Base-by-base conservation (phyloP, 2,888 invertebrate genomes). In the Lasioglossum marginatum region DNA sequence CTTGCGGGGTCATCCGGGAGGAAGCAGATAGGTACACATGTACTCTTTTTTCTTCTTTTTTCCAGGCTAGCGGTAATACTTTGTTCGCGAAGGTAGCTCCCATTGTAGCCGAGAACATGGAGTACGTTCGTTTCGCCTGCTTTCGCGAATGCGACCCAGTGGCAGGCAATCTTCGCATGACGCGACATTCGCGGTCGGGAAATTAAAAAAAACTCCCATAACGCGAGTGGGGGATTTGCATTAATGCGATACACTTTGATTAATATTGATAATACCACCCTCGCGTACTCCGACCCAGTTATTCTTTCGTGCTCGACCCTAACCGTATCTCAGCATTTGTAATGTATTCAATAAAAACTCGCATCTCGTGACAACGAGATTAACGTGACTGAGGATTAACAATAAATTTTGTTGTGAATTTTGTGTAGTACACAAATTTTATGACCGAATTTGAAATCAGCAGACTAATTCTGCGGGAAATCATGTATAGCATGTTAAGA, bases 1-100 rank as follows among this genome's bases (percentile, higher is more conserved):
- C 37, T 40, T 52, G 48, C 68, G 40, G 48, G 68, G 68, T 70
- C 48, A 70, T 68, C 60, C 48, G 19, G 5, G 34, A 34, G 73
- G 48, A 73, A 48, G 31, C 23, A 23, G 40, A 31, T 63, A 31
- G 27, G 3, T 31, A 31, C 27, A 27, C 6, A 5, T 27, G 27
- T 31, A 31, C 10, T 23, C 63, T 63, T 8, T 31, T 19, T 16
- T 63, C 14, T 4, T n/a, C 12, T 23, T 60, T 57, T 63, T 63
- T 31, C 63, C 63, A 14, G 63, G 16, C 16, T 23, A 19, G 10
- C 34, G 37, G 66, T 23, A 37, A 68, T 34, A 37, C 66, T 68
- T 68, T 37, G 63, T 31, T 63, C 31, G 31, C 31, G 27, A 63
- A 27, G 27, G 27, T 31, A 27, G 45, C 60, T 63, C 60, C 63